Base-by-base conservation (phyloP, 1,140 invertebrate genomes). In the Dreissena rostriformis region DNA sequence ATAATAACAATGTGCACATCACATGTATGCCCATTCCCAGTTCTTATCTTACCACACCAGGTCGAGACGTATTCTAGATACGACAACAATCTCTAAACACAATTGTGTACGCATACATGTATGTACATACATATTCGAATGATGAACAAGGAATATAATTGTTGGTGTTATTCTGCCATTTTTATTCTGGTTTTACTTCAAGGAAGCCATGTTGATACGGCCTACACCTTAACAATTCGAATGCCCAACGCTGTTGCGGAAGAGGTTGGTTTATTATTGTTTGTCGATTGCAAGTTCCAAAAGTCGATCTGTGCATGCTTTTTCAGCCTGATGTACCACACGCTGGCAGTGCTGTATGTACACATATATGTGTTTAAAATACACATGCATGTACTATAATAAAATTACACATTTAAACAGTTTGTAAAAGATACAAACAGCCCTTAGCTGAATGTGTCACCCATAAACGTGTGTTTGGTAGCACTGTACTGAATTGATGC, bases 241-340 rank as follows among this genome's bases (percentile, higher is more conserved):
- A 79, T 79, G 77, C 77, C 77, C 68, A 8, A 70, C 12, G 77
- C 77, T 39, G 51, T 79, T 49, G 55, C 77, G 17, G 8, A 51
- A 55, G 65, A 79, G 77, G 77, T 79, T 22, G 6, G 39, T 15
- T 4, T 49, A 12, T 0, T 2, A 5, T 0, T 19, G 8, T 51
- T 65, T 39, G 15, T 22, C 15, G 5, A 17, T 17, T 65, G 7
- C 28, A 26, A 15, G 39, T 15, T 19, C n/a, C 19, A 39, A 29
- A 12, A 26, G 29, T 4, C 7, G n/a, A 22, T 39, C 57, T 57
- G 11, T 57, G 11, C 49, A 19, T 14, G 17, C 39, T 39, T 39
- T 39, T 39, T 39, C n/a, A 39, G 8, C 39, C 39, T 5, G 39
- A 39, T 39, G 28, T 22, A 55, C 29, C 11, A 19, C 14, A 26